phyloP scores from a whole-genome alignment of 1,140 invertebrate genomes.

The Saccostrea glomerata region DNA sequence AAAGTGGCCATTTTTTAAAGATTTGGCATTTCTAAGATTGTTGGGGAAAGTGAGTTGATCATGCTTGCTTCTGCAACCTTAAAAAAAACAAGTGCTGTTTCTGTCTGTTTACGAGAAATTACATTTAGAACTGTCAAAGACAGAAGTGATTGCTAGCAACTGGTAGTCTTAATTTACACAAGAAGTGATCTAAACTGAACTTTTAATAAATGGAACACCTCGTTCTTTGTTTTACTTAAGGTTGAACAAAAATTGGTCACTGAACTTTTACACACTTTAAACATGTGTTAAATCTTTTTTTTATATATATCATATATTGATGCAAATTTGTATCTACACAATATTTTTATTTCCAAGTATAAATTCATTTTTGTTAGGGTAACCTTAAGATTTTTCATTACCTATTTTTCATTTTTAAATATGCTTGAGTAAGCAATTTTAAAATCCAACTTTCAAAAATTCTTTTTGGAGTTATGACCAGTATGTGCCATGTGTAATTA shows the following conservation, averaged over 20 bases:
- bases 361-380: too few relatives aligned
- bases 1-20: too few relatives aligned
- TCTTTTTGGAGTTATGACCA: too few relatives aligned
- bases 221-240: too few relatives aligned
- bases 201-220: too few relatives aligned
- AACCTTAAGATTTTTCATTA: too few relatives aligned
- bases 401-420: background rate
- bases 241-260: too few relatives aligned
- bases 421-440: background rate
- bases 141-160: background rate
- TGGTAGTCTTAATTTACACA: background rate
- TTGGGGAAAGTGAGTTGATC: background rate
- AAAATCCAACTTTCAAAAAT: background rate
- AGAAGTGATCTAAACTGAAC: background rate
- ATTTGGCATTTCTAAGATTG: background rate
- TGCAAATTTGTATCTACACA: too few relatives aligned
- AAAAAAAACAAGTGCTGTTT: background rate
- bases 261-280: too few relatives aligned
- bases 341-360: too few relatives aligned
- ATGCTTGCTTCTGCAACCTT: background rate
- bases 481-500: background rate
- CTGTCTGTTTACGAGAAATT: background rate
- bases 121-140: background rate
- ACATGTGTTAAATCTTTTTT: too few relatives aligned
- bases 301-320: too few relatives aligned